Conservation (phyloP, 2,797 vertebrate genomes). For the Ptychadena robeensis region DNA sequence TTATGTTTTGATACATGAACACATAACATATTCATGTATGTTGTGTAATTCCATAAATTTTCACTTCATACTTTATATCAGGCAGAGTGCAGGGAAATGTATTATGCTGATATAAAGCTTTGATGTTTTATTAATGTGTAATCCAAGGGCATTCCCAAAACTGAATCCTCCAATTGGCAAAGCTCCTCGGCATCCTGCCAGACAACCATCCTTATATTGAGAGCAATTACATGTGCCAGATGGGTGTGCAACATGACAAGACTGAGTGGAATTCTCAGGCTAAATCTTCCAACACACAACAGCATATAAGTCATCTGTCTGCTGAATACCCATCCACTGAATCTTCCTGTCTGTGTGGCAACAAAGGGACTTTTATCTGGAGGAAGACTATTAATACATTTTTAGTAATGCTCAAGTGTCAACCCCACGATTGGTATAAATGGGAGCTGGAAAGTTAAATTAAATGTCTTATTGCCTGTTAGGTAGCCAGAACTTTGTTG, state of each 20-base stretch:
- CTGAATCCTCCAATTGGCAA: constrained; percentile 44
- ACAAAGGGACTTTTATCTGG: too few relatives aligned
- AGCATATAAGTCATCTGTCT: background rate
- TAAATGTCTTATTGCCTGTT: background rate
- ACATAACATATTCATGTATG: background rate
- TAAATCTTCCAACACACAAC: background rate
- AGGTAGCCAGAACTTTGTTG: background rate
- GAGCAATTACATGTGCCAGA: constrained; percentile 22
- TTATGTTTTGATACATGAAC: background rate
- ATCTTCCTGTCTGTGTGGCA: too few relatives aligned
- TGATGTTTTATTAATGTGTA: constrained; percentile 40
- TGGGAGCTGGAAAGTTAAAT: background rate
- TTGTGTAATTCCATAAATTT: background rate
- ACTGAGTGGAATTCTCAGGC: background rate
- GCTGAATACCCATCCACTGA: background rate
- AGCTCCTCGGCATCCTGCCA: constrained; percentile 13
- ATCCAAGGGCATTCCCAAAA: constrained; percentile 52
- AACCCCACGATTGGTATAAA: background rate
- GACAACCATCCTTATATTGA: constrained; percentile 12
- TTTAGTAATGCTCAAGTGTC: background rate
- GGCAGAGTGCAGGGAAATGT: background rate
- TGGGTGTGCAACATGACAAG: constrained; percentile 21
- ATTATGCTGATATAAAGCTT: constrained; percentile 23
- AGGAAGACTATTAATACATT: constrained; percentile 6
- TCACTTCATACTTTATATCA: background rate